phyloP scores from a whole-genome alignment of 2,113 vertebrate genomes.

The Osmerus eperlanus region DNA sequence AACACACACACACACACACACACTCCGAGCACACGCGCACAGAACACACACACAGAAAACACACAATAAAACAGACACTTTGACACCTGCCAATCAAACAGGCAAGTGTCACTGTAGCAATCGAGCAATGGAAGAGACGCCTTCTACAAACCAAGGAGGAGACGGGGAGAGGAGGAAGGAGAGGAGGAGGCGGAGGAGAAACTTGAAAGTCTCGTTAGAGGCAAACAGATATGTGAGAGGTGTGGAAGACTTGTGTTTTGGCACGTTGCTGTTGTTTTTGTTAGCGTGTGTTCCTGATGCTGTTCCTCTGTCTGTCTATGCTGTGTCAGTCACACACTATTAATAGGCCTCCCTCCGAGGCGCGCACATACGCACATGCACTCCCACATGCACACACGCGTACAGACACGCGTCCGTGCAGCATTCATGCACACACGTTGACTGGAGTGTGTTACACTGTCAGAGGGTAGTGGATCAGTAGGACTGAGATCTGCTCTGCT shows the following conservation, averaged over 20 bases:
- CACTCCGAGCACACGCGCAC: conserved; percentile 5
- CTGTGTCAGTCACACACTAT: conserved; percentile 60
- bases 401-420: neutral
- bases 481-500: no score
- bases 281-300: conserved; percentile 66
- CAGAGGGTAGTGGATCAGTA: conserved; percentile 35
- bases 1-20: conserved; percentile 15
- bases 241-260: conserved; percentile 24
- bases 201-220: conserved; percentile 60
- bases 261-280: conserved; percentile 64
- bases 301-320: conserved; percentile 60
- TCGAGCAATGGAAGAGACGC: conserved; percentile 35
- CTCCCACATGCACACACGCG: conserved; percentile 17
- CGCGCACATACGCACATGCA: conserved; percentile 3
- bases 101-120: conserved; percentile 40
- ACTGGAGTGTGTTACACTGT: conserved; percentile 26
- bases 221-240: conserved; percentile 55
- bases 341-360: conserved; percentile 9
- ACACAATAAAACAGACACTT: conserved; percentile 30
- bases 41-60: conserved; percentile 32
- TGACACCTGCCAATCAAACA: conserved; percentile 67
- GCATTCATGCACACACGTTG: conserved; percentile 3
- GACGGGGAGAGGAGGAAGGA: conserved; percentile 32
- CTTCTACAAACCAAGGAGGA: conserved; percentile 32
- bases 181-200: conserved; percentile 29